These are phyloP conservation scores for Ephestia elutella DNA, from an alignment of 1,140 invertebrate species.

Conservation along the genomic window DNA sequence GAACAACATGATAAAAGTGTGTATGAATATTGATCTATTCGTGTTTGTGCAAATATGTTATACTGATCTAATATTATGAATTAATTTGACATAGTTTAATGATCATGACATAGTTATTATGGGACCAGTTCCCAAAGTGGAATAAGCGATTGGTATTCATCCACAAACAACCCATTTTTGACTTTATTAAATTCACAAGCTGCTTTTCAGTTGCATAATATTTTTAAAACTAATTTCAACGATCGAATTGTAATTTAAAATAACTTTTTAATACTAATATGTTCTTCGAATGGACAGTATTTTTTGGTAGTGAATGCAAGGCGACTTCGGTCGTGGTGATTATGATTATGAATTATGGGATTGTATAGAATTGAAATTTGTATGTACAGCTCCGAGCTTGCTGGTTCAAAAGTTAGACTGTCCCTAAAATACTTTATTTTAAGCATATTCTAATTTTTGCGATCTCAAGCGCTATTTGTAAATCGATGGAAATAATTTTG, in stretches of 20 bases:
- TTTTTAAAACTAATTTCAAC: not conserved
- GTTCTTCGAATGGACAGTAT: slow-evolving; percentile 1
- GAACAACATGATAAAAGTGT: too few species aligned
- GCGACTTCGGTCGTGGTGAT: not conserved
- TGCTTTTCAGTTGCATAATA: not conserved
- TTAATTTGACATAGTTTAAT: too few species aligned
- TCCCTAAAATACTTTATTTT: not conserved
- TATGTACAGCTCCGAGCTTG: not conserved
- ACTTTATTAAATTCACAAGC: not conserved
- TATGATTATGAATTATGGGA: not conserved
- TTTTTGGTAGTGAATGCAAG: not conserved
- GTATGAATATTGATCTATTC: too few species aligned
- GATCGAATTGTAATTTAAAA: not conserved
- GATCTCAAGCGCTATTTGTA: slow-evolving; percentile 19
- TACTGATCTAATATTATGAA: too few species aligned
- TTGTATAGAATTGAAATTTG: not conserved
- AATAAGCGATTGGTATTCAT: too few species aligned
- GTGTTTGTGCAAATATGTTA: too few species aligned
- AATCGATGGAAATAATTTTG: slow-evolving; percentile 32
- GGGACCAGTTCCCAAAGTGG: too few species aligned
- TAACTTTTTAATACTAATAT: not conserved
- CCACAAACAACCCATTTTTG: too few species aligned
- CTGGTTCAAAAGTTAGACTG: not conserved
- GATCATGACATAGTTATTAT: too few species aligned
- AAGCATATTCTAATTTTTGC: not conserved